Evolutionary conservation across 2,797 vertebrate species (phyloP).

Genomic region (Bryconaethiops microstoma): DNA sequence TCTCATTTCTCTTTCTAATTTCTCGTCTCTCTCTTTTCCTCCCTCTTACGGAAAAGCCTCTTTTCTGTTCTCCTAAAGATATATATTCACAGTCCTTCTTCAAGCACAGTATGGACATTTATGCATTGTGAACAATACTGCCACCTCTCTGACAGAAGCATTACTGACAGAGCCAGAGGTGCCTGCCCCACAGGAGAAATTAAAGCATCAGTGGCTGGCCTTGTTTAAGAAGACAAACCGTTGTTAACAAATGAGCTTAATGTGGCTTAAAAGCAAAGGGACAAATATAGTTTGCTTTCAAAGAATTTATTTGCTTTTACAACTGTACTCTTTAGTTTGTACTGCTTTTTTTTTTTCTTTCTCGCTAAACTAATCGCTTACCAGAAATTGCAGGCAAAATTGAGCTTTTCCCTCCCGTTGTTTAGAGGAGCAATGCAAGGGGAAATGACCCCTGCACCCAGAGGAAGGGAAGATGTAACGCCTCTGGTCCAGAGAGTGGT

Average conservation of each 20-base stretch:
- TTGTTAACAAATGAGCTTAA: neutral
- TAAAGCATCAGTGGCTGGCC: neutral
- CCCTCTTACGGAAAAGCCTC: conserved; percentile 11
- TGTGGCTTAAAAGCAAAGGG: neutral
- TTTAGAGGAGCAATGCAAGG: conserved; percentile 60
- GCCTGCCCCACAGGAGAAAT: neutral
- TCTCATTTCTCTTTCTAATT: neutral
- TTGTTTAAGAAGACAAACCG: conserved; percentile 22
- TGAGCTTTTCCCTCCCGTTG: conserved; percentile 74
- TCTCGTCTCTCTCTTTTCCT: neutral
- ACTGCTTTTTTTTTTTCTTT: neutral
- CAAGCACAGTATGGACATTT: conserved; percentile 10
- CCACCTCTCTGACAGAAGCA: conserved; percentile 79
- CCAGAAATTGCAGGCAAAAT: conserved; percentile 70
- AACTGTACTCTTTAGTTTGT: neutral
- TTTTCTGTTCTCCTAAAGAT: conserved; percentile 6
- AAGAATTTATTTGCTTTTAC: conserved; percentile 21
- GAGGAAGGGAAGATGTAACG: conserved; percentile 49
- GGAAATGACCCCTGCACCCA: conserved; percentile 52
- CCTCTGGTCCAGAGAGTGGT: conserved; percentile 41
- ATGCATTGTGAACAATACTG: conserved; percentile 70
- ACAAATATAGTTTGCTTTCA: conserved; percentile 10
- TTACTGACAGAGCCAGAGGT: conserved; percentile 37
- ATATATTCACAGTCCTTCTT: neutral
- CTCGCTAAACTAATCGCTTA: conserved; percentile 61